Evolutionary conservation across 2,888 invertebrate species (phyloP), one percentile per base, ranked within the genome.

Genomic region (Meteorus cinctellus): DNA sequence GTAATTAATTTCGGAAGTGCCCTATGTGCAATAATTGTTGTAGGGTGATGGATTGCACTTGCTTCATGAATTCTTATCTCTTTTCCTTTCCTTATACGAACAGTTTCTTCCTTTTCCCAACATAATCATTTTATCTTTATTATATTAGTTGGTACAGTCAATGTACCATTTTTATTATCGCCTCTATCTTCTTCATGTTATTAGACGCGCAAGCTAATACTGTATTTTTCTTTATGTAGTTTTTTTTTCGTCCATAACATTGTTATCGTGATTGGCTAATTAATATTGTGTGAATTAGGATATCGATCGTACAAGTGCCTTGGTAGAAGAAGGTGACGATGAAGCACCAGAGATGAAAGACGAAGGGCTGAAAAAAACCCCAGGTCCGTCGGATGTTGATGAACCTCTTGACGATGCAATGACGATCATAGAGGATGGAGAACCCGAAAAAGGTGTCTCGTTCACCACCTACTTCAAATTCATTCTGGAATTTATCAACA

Each of bases 401-500:
- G 82, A 81, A 31, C 68, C 70, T 14, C 76, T 79, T 16, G 80
- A 81, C 12, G 79, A 78, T 1, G 80, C 77, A 14, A 72, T 67
- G 1, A 77, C 62, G 34, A 36, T 27, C 12, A 10, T 34, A n/a
- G 31, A 16, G 19, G 19, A 27, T 10, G 82, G 27, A 4, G 59
- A 77, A 4, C 89, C 91, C 34, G 91, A 91, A 19, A 82, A 90
- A 72, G 87, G 91, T 74, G 91, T 92, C 66, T 92, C 93, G 79
- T 71, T 94, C 70, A 88, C 90, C 16, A 90, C 91, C 24, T 91
- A 90, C 82, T 84, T 93, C 73, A 89, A 93, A 81, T 93, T 94
- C 84, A 86, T 92, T 27, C 93, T 93, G 91, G 94, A 94, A 27
- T 94, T 97, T 83, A 88, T 96, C 74, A 94, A 94, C 80, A 96